These are phyloP conservation scores for Astyanax mexicanus DNA, from an alignment of 2,797 vertebrate species.

Conservation along the genomic window DNA sequence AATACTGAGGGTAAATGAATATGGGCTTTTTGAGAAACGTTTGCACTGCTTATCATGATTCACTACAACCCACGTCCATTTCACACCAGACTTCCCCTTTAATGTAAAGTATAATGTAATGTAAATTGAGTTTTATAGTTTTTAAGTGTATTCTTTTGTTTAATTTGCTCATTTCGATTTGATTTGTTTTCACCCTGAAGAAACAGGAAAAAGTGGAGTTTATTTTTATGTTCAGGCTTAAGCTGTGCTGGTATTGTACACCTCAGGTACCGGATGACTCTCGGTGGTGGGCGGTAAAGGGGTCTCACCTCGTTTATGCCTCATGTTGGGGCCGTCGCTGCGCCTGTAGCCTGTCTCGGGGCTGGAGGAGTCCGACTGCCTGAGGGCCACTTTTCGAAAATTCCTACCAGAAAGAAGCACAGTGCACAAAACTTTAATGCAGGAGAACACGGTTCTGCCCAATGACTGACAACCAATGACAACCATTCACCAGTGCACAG, in stretches of 20 bases:
- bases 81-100: too few species aligned
- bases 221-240: too few species aligned
- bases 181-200: too few species aligned
- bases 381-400: constrained; percentile 79
- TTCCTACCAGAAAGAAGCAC: constrained; percentile 73
- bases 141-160: too few species aligned
- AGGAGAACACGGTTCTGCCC: neutral
- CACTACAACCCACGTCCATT: too few species aligned
- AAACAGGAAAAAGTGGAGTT: too few species aligned
- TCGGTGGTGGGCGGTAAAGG: neutral
- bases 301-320: constrained; percentile 87
- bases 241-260: neutral
- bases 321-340: constrained; percentile 82
- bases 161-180: too few species aligned
- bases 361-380: constrained; percentile 85
- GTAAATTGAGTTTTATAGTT: too few species aligned
- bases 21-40: too few species aligned
- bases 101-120: too few species aligned
- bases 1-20: too few species aligned
- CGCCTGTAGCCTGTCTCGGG: constrained; percentile 83
- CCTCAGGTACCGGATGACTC: neutral
- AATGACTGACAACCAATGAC: constrained; percentile 11
- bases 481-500: neutral
- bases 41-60: too few species aligned
- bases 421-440: constrained; percentile 16